Base-by-base conservation (phyloP, 2,888 invertebrate genomes). In the Andrena chrysosceles region DNA sequence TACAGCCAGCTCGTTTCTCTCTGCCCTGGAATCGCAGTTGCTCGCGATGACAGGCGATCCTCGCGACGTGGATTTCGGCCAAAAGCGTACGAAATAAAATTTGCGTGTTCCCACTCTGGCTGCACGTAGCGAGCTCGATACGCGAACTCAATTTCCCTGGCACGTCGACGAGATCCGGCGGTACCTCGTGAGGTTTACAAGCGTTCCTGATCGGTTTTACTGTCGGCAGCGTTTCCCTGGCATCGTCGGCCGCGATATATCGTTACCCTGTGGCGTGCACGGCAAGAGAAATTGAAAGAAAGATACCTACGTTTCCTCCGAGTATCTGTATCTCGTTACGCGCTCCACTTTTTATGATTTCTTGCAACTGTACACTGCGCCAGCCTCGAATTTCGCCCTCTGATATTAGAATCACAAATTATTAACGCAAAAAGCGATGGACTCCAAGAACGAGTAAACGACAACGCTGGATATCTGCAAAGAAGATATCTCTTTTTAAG, bases 101-200 rank as follows among this genome's bases (percentile, higher is more conserved):
- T 83, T 80, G 63, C 82, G 56, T 71, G 68, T 54, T 35, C 26
- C 59, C 71, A n/a, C 31, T 64, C 3, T 13, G 10, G 31, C 8
- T 56, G 23, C 56, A 56, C 56, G 49, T 68, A 68, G 42, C 52
- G 20, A 33, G 3, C 66, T 48, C 52, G 54, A 26, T 49, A 35
- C 48, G 48, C 66, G 54, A 67, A 74, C 69, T 81, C 81, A 62
- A 82, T 82, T 82, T 81, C 74, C 68, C 54, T 60, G 68, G 66
- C 69, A 69, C 63, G 60, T 33, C 52, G 68, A 35, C 64, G 62
- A 56, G 70, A 72, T 42, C 29, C 62, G 59, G 16, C 76, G 81
- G 70, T 73, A 70, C 31, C 77, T 77, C 82, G 69, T 20, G 23
- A 81, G 73, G 60, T 77, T 73, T 70, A 62, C 69, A 60, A 48